These are phyloP conservation scores for Syrmaticus mikado DNA, from an alignment of 2,113 vertebrate species.

Conservation along the genomic window DNA sequence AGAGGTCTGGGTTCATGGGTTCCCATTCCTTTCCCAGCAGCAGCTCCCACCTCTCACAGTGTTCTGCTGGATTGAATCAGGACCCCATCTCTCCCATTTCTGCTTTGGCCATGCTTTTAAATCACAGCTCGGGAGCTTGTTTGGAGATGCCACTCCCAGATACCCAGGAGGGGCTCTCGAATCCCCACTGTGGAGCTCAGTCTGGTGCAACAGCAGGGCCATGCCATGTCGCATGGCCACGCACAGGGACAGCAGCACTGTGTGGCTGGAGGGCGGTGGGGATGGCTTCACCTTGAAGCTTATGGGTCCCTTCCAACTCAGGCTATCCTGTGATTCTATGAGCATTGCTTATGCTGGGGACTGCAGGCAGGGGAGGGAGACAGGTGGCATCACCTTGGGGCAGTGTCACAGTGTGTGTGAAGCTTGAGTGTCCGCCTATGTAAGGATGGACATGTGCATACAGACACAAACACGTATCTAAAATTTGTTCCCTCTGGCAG, in stretches of 20 bases:
- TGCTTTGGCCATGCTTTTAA: slow-evolving; percentile 16
- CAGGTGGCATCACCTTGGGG: neutral
- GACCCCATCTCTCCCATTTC: slow-evolving; percentile 18
- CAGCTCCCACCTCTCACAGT: neutral
- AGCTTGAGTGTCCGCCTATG: neutral
- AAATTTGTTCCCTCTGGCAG: neutral
- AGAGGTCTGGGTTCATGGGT: neutral
- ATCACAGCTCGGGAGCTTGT: slow-evolving; percentile 34
- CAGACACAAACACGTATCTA: accelerated
- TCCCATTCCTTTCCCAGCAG: neutral
- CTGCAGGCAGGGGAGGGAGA: neutral
- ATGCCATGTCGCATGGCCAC: neutral
- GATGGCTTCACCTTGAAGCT: slow-evolving; percentile 50
- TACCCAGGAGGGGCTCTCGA: neutral
- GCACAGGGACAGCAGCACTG: neutral
- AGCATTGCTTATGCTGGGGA: neutral
- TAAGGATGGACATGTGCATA: accelerated
- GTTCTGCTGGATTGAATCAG: neutral
- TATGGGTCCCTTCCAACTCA: too few relatives aligned
- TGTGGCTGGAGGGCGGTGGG: neutral
- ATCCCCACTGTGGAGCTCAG: neutral
- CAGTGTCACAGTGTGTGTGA: accelerated
- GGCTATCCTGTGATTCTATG: too few relatives aligned
- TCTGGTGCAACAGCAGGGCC: neutral
- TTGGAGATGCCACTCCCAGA: slow-evolving; percentile 18